These are phyloP conservation scores for Papilio demoleus DNA, from an alignment of 2,888 invertebrate species.

Conservation along the genomic window DNA sequence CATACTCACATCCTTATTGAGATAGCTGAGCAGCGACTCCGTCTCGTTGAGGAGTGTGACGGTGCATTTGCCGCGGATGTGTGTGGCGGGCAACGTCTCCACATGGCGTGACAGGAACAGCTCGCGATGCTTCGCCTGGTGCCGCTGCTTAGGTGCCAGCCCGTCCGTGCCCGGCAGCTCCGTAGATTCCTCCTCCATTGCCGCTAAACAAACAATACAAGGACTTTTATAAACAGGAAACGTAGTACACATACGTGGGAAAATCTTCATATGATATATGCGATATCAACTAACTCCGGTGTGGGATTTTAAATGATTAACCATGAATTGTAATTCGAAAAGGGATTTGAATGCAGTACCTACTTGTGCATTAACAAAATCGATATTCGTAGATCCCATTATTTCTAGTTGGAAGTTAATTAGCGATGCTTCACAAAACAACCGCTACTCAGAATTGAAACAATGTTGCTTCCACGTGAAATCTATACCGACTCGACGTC, in stretches of 20 bases:
- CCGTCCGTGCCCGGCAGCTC: conserved; percentile 85
- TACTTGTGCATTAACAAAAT: conserved; percentile 24
- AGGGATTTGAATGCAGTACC: conserved; percentile 22
- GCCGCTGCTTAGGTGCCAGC: conserved; percentile 93
- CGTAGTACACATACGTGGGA: not conserved
- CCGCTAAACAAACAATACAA: conserved; percentile 74
- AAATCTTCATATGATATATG: too few species aligned
- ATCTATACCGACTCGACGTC: conserved; percentile 25
- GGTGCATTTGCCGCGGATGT: conserved; percentile 99
- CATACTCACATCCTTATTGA: conserved; percentile 95
- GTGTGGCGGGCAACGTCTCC: conserved; percentile 98
- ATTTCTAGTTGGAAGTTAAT: conserved; percentile 36
- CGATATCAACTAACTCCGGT: too few species aligned
- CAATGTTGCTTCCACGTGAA: conserved; percentile 22
- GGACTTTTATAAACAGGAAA: too few species aligned
- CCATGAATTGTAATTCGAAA: conserved; percentile 19
- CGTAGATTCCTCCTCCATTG: conserved; percentile 87
- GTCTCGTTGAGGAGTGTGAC: conserved; percentile 99
- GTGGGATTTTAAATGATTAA: too few species aligned
- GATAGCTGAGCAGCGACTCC: conserved; percentile 97
- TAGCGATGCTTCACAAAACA: conserved; percentile 35
- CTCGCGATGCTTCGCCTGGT: conserved; percentile 98
- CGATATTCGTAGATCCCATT: conserved; percentile 33
- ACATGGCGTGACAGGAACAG: conserved; percentile 98
- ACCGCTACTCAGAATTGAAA: conserved; percentile 32